Conservation (phyloP, 2,113 vertebrate genomes). For the Acanthochromis polyacanthus region DNA sequence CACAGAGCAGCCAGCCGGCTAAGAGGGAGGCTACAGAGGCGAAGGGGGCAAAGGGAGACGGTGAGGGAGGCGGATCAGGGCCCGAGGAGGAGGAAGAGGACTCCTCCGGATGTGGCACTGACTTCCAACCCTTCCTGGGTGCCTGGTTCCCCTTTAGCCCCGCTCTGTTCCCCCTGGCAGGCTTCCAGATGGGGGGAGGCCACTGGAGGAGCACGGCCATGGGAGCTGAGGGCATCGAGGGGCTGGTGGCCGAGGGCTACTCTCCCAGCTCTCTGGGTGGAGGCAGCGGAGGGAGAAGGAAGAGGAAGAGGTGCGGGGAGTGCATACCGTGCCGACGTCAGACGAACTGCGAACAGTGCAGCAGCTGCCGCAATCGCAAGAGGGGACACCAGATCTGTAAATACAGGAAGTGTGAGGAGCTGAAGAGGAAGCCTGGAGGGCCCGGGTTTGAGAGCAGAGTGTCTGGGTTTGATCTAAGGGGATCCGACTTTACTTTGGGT, state of each 20-base stretch:
- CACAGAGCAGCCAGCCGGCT: constrained; percentile 70
- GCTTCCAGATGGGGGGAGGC: constrained; percentile 93
- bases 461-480: constrained; percentile 79
- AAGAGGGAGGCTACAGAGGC: constrained; percentile 65
- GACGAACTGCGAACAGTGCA: constrained; percentile 99
- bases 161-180: constrained; percentile 95
- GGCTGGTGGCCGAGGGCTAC: constrained; percentile 94
- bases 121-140: constrained; percentile 93
- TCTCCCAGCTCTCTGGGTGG: constrained; percentile 85
- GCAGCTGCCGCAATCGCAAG: constrained; percentile 99
- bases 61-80: constrained; percentile 89
- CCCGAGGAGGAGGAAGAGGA: constrained; percentile 87
- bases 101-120: constrained; percentile 92
- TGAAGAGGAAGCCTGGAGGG: constrained; percentile 96
- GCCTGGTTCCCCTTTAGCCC: constrained; percentile 96
- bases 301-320: constrained; percentile 98
- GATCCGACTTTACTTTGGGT: constrained; percentile 82
- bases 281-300: constrained; percentile 94
- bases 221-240: constrained; percentile 91
- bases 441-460: constrained; percentile 82
- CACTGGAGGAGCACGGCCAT: constrained; percentile 80
- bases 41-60: constrained; percentile 86
- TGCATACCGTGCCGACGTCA: constrained; percentile 96
- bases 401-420: constrained; percentile 99
- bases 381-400: constrained; percentile 99